These are phyloP conservation scores for Rhynchomys soricoides DNA, from an alignment of 2,113 vertebrate species.

Conservation along the genomic window DNA sequence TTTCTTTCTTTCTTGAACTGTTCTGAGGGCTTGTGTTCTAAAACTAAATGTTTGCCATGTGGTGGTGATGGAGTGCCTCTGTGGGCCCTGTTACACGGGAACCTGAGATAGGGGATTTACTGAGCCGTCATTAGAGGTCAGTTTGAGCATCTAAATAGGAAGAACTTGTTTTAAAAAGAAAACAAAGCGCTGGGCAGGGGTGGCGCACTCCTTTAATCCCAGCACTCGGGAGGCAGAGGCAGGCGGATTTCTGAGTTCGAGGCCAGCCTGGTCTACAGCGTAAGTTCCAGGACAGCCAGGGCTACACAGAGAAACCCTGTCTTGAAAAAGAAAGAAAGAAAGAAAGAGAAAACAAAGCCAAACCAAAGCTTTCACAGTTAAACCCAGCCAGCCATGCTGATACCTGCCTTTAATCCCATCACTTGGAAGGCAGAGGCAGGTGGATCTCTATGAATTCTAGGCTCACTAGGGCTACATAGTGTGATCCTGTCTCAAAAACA, in stretches of 20 bases:
- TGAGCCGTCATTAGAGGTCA: neutral
- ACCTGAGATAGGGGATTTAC: neutral
- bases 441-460: no score
- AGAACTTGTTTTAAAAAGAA: neutral
- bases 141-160: neutral
- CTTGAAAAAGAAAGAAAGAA: neutral
- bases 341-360: neutral
- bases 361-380: neutral
- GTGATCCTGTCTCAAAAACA: neutral
- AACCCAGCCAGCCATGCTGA: neutral
- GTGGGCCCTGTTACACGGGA: neutral
- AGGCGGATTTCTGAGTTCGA: no score
- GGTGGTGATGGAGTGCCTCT: neutral
- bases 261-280: no score
- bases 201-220: no score
- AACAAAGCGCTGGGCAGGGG: no score
- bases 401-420: neutral
- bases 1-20: neutral
- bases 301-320: no score
- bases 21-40: conserved; percentile 27
- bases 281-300: no score
- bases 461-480: neutral
- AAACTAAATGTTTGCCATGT: neutral
- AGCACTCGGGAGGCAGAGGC: no score
- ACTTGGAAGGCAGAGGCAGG: neutral